Base-by-base conservation (phyloP, 2,113 vertebrate genomes). In the Callaeas wilsoni region DNA sequence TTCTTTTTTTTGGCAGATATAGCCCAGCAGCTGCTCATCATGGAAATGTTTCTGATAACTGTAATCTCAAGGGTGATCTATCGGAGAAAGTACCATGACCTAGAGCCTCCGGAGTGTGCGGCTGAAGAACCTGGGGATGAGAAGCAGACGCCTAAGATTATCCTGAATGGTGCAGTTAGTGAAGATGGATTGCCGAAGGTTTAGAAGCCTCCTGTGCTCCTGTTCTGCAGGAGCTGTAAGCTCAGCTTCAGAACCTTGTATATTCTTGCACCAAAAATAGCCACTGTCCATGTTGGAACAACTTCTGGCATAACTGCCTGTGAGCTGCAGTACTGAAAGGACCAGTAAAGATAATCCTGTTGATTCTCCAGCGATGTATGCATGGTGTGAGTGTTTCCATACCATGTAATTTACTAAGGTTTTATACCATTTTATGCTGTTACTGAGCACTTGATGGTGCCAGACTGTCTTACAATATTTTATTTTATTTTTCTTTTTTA, bases 31-130 rank as follows among this genome's bases (percentile, higher is more conserved):
- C 93, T 99, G 80, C 96, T 98, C 88, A 98, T 99, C 94, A 97
- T 98, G 94, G 98, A 99, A 93, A 99, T 99, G 98, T 99, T 99
- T 94, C 97, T 99, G 87, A 98, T 99, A 90, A 99, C 98, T 19
- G 89, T 99, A 57, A 96, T 98, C 16, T 98, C 98, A 7, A 97
- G 98, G 35, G 85, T 98, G 87, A 89, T 99, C 55, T 99, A 98
- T 81, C 96, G 98, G 35, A 97, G 98, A 78, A 97, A 93, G 88
- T 98, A 98, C 3, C 69, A 98, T 2, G 97, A 98, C 8, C 87
- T 98, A 53, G 96, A 95, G 62, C 89, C 85, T 70, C 87, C 27
- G 1, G 89, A 90, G 49, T 77, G 94, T 6, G 68, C 21, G 8
- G 86, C 97, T 23, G 97, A 97, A n/a, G 94, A 94, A 27, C 86